Evolutionary conservation across 92 coral and sea anemone genomes (phyloP), one percentile per base, ranked within the genome.

Genomic region (Desmophyllum pertusum): DNA sequence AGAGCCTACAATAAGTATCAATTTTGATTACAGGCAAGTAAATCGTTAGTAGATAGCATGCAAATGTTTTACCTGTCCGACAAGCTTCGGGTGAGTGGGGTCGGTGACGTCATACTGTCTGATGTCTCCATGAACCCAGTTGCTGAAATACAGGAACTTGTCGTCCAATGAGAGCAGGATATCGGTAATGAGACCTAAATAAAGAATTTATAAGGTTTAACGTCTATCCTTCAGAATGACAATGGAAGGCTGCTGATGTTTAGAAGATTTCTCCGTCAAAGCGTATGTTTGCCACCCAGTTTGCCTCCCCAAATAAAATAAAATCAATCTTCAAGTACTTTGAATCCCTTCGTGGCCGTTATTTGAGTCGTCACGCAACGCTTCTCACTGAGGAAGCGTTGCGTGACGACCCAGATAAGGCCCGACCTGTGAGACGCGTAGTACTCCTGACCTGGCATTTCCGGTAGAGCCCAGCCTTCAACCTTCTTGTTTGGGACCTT

Each of bases 401-500:
- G 43, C 43, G 73, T 21, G 73, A 18, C 29, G 4, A 25, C 71
- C 42, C 23, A 18, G 27, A 59, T n/a, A 53, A 30, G 11, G 70
- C 19, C 36, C 11, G 70, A 25, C 1, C 41, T 19, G 30, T 37
- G 25, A 23, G 21, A 74, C 78, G 36, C 18, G 62, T 13, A 19
- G 21, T 15, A 30, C 31, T 78, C 53, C 59, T 14, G 21, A 96
- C 99, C 98, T 83, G 99, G 99, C 97, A 96, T 96, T 88, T 96
- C 98, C 57, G 99, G 97, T 86, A 96, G 79, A 38, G 95, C 99
- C 99, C 99, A 96, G 67, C 99, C 99, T 73, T 91, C 94, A 30
- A 96, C 99, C 72, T 92, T 94, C 85, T 96, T 96, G 85, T 86
- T 77, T 67, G 95, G 98, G 18, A 94, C 89, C 38, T 81, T 73